Evolutionary conservation across 2,888 invertebrate genomes (phyloP), one percentile per base, ranked within the genome.

Genomic region (Tiliacea citrago): DNA sequence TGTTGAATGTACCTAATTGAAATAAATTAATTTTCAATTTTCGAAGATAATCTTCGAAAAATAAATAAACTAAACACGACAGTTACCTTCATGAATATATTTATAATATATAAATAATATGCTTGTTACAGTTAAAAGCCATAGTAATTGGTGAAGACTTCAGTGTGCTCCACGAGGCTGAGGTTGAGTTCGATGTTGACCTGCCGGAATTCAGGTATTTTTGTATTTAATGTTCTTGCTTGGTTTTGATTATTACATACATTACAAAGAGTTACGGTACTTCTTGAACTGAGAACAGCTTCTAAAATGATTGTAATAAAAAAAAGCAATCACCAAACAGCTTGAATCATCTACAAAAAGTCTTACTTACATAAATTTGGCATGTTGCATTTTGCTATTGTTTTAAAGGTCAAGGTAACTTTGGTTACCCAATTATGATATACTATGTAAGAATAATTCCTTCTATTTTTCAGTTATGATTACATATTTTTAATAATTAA

Each of bases 151-250:
- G 98, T 91, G 97, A 98, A 81, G 96, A 97, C 62, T 97, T 98
- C 89, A 95, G 97, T 87, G 97, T 98, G 24, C 94, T 98, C 16
- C 97, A 98, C 89, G 98, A 98, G 90, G 98, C 98, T 21, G 97
- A 97, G 81, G 99, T 99, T 0, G 98, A 98, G 86, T 99, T 99
- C 95, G 99, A 99, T 94, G 97, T 97, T 82, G 99, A 99, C 92
- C 96, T 99, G 39, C 99, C 99, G n/a, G 99, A 99, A 94, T 99
- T 98, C 94, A 97, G 98, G 98, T 98, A 57, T 18, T 29, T 57
- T 29, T 29, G 5, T 35, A 29, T 35, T 18, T 29, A 9, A 18
- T 57, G 8, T 29, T 4, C 29, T 18, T 57, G 13, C 18, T 18
- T 29, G 29, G 9, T 57, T 9, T 29, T 57, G n/a, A 53, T 2